phyloP scores from a whole-genome alignment of 2,113 vertebrate species.

The Cebus imitator region DNA sequence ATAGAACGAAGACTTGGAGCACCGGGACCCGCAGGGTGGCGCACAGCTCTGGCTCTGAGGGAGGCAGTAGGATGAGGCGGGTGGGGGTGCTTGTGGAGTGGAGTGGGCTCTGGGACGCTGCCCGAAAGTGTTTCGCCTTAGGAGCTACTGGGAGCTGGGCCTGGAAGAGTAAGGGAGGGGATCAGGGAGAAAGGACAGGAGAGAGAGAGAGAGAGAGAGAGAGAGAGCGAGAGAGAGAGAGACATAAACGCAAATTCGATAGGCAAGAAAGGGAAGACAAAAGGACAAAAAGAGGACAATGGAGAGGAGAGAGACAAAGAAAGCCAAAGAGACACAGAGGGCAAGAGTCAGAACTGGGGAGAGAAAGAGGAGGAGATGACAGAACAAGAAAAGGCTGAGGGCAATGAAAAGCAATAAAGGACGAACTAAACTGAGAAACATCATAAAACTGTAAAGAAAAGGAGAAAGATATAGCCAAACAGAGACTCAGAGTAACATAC shows the following conservation, averaged over 20 bases:
- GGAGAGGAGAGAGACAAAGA: not conserved
- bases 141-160: not conserved
- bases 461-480: not conserved
- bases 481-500: too few relatives aligned
- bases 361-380: accelerated
- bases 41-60: accelerated
- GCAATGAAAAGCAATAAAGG: not conserved
- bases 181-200: not conserved
- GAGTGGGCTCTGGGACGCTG: accelerated
- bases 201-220: too few relatives aligned
- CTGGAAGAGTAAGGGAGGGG: not conserved
- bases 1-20: slow-evolving; percentile 28
- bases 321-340: not conserved
- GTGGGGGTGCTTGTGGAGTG: not conserved
- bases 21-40: accelerated
- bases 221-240: not conserved
- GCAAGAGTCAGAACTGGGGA: not conserved
- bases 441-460: not conserved
- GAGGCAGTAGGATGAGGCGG: accelerated
- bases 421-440: not conserved
- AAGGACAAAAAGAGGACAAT: not conserved
- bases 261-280: not conserved
- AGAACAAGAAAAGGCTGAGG: not conserved
- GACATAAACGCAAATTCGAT: not conserved
- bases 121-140: not conserved